Conservation (phyloP, 2,113 vertebrate species). For the Equus quagga region DNA sequence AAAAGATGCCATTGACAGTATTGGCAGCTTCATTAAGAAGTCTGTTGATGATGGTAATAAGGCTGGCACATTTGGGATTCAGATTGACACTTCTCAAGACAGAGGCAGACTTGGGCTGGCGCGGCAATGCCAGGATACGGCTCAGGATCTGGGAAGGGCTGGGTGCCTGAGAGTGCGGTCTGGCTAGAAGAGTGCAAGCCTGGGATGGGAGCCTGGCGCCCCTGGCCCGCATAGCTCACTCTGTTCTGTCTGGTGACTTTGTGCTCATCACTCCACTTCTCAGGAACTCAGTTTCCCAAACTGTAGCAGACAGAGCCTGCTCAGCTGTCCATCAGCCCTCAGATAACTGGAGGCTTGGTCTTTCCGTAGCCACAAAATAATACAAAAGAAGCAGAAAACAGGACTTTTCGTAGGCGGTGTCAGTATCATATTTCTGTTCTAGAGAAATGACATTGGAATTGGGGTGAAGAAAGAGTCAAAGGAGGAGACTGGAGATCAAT, state of each 20-base stretch:
- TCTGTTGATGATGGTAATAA: constrained; percentile 68
- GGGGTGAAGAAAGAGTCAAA: not conserved
- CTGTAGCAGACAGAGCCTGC: too few species aligned
- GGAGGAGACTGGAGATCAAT: too few species aligned
- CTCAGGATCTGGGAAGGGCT: not conserved
- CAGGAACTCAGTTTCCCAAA: not conserved
- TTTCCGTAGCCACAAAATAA: not conserved
- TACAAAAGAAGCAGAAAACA: not conserved
- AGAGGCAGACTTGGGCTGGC: constrained; percentile 57
- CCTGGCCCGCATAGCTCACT: not conserved
- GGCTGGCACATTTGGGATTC: constrained; percentile 78
- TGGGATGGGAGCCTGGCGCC: too few species aligned
- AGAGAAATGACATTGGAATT: not conserved
- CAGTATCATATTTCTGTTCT: not conserved
- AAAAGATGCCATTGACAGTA: constrained; percentile 70
- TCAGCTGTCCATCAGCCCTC: fast-evolving
- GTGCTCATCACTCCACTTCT: not conserved
- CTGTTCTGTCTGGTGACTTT: not conserved
- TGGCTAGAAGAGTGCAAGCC: not conserved
- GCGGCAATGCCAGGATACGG: not conserved
- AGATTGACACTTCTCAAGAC: constrained; percentile 67
- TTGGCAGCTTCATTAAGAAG: constrained; percentile 77
- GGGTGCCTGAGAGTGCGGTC: not conserved
- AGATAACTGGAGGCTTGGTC: not conserved
- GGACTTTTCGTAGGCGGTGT: not conserved